Evolutionary conservation across 2,797 vertebrate genomes (phyloP).

Genomic region (Valencia hispanica): DNA sequence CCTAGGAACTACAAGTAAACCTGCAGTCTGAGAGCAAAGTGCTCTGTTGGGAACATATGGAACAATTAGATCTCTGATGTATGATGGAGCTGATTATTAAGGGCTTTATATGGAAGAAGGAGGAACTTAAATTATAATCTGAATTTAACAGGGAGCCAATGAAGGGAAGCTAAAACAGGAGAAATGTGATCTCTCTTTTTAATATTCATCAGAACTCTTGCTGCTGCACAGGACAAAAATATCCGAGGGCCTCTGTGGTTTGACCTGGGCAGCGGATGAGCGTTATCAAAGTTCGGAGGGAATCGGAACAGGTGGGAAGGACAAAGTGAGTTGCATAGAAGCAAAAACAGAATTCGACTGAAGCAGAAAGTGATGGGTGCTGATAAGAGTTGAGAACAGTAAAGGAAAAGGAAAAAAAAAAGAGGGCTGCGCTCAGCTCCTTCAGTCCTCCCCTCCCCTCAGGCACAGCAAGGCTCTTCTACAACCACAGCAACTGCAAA

Average conservation of each 20-base stretch:
- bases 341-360: background rate
- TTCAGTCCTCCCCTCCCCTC: conserved; percentile 43
- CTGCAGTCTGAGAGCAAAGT: too few species aligned
- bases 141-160: too few species aligned
- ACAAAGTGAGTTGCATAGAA: background rate
- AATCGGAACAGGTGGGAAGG: conserved; percentile 52
- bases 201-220: too few species aligned
- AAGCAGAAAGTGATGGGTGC: conserved; percentile 18
- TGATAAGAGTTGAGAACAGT: conserved; percentile 34
- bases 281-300: conserved; percentile 57
- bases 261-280: conserved; percentile 23
- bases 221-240: too few species aligned
- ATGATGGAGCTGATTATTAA: too few species aligned
- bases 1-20: too few species aligned
- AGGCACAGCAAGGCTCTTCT: conserved; percentile 53
- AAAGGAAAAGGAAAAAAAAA: conserved; percentile 24
- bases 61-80: too few species aligned
- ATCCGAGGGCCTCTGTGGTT: conserved; percentile 8
- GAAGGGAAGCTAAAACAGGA: too few species aligned
- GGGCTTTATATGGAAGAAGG: too few species aligned
- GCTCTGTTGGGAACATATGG: too few species aligned
- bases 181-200: too few species aligned
- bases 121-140: too few species aligned
- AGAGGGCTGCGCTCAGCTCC: conserved; percentile 47
- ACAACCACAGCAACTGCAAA: conserved; percentile 51